Base-by-base conservation (phyloP, 2,797 vertebrate genomes). In the Danio albolineatus region DNA sequence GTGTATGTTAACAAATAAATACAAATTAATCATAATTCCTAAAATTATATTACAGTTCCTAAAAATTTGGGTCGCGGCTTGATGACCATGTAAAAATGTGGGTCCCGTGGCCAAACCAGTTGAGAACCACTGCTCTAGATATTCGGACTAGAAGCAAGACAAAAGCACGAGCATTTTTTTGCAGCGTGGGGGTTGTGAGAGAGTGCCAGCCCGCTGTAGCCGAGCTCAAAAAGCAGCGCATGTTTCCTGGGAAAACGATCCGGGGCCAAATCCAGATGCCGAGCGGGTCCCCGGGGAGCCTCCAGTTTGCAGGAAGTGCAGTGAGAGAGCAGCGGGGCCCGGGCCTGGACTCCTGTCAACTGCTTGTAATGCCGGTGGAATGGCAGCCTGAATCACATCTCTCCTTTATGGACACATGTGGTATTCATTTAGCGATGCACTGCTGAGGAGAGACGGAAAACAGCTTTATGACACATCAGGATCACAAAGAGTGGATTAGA, bases 231-330 rank as follows among this genome's bases (percentile, higher is more conserved):
- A 95, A 93, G 90, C 90, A 92, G 90, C 5, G 10, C 93, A 94
- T 91, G 93, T 95, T 98, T 95, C 95, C 94, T 96, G 96, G 96
- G 96, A 98, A 98, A 96, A 91, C 88, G 88, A 87, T 87, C 88
- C 80, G 87, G 75, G 93, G 97, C 97, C 97, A 98, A 96, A 94
- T 88, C 76, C 84, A 95, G 94, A 98, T 96, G 95, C 95, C 93
- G 92, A 86, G 90, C 88, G 87, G 79, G 75, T 94, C 97, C 94
- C 90, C 0, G 5, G 95, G 94, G 96, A 95, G 88, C 89, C 89
- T 93, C 85, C 87, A 91, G 92, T 88, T 90, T 79, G 85, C 92
- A 94, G 94, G 92, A 94, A 94, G 91, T 91, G 90, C 82, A 85
- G 93, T 94, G 91, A 90, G 89, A 92, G 90, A 88, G 86, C 78